Base-by-base conservation (phyloP, 2,888 invertebrate genomes). In the Craniophora ligustri region DNA sequence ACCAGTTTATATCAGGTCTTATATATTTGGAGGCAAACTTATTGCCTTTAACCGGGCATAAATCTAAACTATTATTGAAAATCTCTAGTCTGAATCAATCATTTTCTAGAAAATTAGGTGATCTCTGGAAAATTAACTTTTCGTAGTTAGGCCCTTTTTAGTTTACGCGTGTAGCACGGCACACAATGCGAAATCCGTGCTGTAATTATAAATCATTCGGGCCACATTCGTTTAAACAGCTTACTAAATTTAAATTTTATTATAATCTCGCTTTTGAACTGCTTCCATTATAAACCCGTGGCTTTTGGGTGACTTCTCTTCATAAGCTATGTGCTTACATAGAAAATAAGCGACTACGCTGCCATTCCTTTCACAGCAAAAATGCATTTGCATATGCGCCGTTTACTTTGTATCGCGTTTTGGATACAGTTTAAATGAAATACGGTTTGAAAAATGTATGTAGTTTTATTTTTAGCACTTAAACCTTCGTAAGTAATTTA, bases 241-340 rank as follows among this genome's bases (percentile, higher is more conserved):
- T 82, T 79, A 81, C 69, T 78, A 72, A 76, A 85, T 84, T 81
- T 79, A 75, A 83, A 85, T 82, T 82, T 83, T 78, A 85, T 84
- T 81, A 82, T 78, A 81, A 79, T 73, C 69, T 68, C 46, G 69
- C 78, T 76, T 79, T 76, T 67, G 74, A 67, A 76, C 61, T 60
- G 70, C 21, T 38, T 57, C 44, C 59, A 51, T 46, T 66, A 55
- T 72, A 76, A 79, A 66, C 65, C 75, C 65, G 48, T 53, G 69
- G 76, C 72, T 78, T 78, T 79, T 74, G 36, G 60, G 73, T 59
- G 74, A 76, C 66, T 71, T 51, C 48, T 48, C 31, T 38, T 45
- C 62, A 47, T 67, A 60, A 70, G 70, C 69, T 67, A 38, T 49
- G 44, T 56, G 59, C 45, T 64, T 58, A 46, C 65, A 53, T 46